phyloP scores from a whole-genome alignment of 2,888 invertebrate genomes.

The Tiphia femorata region DNA sequence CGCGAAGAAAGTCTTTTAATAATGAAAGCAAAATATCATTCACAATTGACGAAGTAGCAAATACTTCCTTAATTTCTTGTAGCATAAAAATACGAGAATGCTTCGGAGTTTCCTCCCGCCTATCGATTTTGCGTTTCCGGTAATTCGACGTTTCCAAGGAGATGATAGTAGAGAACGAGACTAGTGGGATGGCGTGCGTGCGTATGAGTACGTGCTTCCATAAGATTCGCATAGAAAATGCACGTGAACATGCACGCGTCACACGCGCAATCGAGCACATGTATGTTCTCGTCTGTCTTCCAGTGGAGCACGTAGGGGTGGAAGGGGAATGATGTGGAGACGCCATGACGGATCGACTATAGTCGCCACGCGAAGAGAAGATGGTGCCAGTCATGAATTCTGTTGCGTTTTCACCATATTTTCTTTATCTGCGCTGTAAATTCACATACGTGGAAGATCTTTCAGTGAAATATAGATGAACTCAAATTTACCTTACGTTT shows the following conservation, averaged over 20 bases:
- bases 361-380: slow-evolving; percentile 40
- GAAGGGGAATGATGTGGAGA: slow-evolving; percentile 42
- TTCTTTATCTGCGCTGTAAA: no score
- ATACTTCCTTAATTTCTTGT: no score
- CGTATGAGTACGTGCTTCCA: slow-evolving; percentile 5
- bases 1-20: not conserved
- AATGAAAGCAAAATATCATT: no score
- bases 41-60: no score
- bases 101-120: no score
- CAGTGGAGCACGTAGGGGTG: slow-evolving; percentile 32
- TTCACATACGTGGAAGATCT: no score
- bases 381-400: slow-evolving; percentile 35
- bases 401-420: slow-evolving; percentile 6
- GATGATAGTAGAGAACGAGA: slow-evolving; percentile 31
- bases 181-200: slow-evolving; percentile 32
- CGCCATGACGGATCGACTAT: slow-evolving; percentile 56
- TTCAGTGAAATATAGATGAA: no score
- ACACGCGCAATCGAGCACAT: slow-evolving; percentile 16
- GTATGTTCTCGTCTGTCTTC: slow-evolving; percentile 37
- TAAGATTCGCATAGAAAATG: slow-evolving; percentile 15
- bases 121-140: slow-evolving; percentile 57
- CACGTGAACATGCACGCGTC: not conserved
- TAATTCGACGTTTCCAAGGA: slow-evolving; percentile 57
- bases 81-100: no score
- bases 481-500: no score